phyloP scores from a whole-genome alignment of 2,888 invertebrate species.

The Nemotelus pantherinus region DNA sequence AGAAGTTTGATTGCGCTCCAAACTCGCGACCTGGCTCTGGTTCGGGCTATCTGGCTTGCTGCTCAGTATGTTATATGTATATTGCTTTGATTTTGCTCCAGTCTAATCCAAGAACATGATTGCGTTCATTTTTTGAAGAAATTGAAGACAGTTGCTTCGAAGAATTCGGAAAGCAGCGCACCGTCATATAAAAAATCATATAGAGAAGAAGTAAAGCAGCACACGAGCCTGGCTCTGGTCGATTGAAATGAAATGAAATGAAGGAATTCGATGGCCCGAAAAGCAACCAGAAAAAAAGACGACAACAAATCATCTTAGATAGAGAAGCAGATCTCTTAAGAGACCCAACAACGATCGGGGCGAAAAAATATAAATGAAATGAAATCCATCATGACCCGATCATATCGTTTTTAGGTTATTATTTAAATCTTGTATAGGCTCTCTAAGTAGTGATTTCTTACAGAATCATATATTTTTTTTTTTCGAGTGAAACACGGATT shows the following conservation, averaged over 20 bases:
- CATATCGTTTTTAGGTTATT: slow-evolving; percentile 38
- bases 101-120: slow-evolving; percentile 37
- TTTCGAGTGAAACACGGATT: not conserved
- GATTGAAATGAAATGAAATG: slow-evolving; percentile 26
- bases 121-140: slow-evolving; percentile 36
- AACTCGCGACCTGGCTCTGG: not conserved
- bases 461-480: slow-evolving; percentile 12
- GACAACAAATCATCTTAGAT: slow-evolving; percentile 1
- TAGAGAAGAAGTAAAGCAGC: not conserved
- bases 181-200: no score
- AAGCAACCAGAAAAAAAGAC: not conserved
- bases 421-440: slow-evolving; percentile 31
- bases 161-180: slow-evolving; percentile 14
- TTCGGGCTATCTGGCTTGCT: no score
- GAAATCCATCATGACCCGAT: slow-evolving; percentile 41
- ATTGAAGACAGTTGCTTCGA: slow-evolving; percentile 21
- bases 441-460: slow-evolving; percentile 29
- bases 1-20: slow-evolving; percentile 7
- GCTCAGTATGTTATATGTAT: slow-evolving; percentile 17
- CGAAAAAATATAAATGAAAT: slow-evolving; percentile 36
- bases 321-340: slow-evolving; percentile 28
- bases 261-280: slow-evolving; percentile 22
- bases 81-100: not conserved
- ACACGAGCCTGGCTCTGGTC: not conserved
- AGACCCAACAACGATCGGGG: not conserved